Evolutionary conservation across 2,113 vertebrate genomes (phyloP), one percentile per base, ranked within the genome.

Genomic region (Leptocoma aspasia): DNA sequence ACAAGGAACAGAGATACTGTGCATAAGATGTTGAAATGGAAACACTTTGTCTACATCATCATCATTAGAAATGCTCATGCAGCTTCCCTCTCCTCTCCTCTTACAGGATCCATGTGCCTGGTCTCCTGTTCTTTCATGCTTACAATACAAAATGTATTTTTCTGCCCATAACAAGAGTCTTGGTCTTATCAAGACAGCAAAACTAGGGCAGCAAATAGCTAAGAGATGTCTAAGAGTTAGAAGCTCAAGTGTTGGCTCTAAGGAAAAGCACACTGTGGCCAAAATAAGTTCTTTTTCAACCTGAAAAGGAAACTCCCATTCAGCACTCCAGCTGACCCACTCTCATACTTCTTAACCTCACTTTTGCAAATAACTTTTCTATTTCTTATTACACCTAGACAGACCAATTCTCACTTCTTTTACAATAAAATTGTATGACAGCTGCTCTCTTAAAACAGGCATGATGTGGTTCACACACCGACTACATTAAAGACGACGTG

Each of bases 41-140:
- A 94, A 56, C 28, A 57, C 21, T 63, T 64, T 45, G 13, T 41
- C 44, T 80, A 70, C 14, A 73, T 27, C 15, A 91, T 15, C 5
- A 4, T 30, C 41, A 31, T 56, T 17, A 70, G 50, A 81, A 83
- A 39, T 7, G 20, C 19, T 69, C 11, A 23, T 0, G 3, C 16
- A 91, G 22, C 12, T 23, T 52, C 33, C 22, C 30, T 73, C 42
- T 64, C 18, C 35, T 56, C 35, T 50, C n/a, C n/a, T 49, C 39
- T 61, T 22, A 45, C 0, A 0, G 49, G 26, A 75, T 52, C 39
- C 0, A 0, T 9, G 23, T 30, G 52, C 23, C 30, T 35, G 27
- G 14, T 52, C 57, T 76, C 41, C 28, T 2, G 1, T 17, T 49
- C 19, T 49, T 41, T 37, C 31, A 37, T 11, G 19, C 10, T 78